A percentile compares a stretch with the other conserved stretches of the same genome.
Evolutionary conservation across 2,113 vertebrate genomes (phyloP).

Genomic region (Eleginops maclovinus): DNA sequence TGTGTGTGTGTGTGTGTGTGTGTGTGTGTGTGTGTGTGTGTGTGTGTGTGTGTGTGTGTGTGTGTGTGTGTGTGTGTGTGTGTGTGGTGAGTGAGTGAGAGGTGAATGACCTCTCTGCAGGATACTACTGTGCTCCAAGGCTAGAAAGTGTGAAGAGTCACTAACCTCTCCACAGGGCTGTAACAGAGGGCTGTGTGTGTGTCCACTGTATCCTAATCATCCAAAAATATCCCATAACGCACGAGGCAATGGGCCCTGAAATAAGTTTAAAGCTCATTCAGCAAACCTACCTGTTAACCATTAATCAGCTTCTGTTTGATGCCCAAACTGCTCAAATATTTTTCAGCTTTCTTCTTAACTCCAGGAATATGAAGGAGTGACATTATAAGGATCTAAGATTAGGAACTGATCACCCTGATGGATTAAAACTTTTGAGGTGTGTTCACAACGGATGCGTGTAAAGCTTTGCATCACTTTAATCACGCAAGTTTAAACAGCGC

Average conservation of each 20-base stretch:
- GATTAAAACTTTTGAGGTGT: too few species aligned
- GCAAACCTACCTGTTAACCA: not conserved
- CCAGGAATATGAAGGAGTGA: not conserved
- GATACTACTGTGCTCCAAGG: constrained; percentile 39
- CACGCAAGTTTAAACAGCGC: too few species aligned
- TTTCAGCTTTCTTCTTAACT: too few species aligned
- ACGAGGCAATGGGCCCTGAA: not conserved
- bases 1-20: too few species aligned
- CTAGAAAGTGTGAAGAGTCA: constrained; percentile 41
- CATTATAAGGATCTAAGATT: not conserved
- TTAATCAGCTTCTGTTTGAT: not conserved
- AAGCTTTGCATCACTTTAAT: too few species aligned
- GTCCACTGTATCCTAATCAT: not conserved
- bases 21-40: too few species aligned
- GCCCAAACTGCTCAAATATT: too few species aligned
- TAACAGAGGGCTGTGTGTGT: constrained; percentile 6
- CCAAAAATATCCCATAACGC: not conserved
- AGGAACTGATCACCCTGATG: not conserved
- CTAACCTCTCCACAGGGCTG: constrained; percentile 39
- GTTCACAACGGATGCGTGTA: not conserved
- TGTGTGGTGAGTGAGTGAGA: not conserved
- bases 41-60: too few species aligned
- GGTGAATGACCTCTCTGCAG: constrained; percentile 32
- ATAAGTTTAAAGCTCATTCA: not conserved
- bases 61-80: too few species aligned